Evolutionary conservation across 1,140 invertebrate genomes (phyloP).

Genomic region (Bradynema listronoti): DNA sequence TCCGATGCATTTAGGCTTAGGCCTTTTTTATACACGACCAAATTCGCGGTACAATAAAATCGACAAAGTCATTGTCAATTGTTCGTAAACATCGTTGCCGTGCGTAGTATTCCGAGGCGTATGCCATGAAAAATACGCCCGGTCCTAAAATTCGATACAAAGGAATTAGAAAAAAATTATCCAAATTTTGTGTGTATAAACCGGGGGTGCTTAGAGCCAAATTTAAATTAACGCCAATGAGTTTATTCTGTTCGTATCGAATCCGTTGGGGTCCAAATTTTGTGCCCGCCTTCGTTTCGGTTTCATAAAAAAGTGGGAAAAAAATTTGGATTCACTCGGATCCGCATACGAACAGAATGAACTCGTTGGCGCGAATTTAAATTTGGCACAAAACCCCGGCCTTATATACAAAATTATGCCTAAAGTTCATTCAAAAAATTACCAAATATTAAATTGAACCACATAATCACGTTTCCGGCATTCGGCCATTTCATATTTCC

Average conservation of each 20-base stretch:
- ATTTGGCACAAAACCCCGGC: neutral
- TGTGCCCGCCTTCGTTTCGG: neutral
- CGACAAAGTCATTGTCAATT: constrained; percentile 26
- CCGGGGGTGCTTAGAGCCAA: neutral
- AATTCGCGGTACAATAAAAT: constrained; percentile 35
- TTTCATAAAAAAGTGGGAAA: neutral
- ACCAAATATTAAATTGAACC: constrained; percentile 57
- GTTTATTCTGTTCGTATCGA: neutral
- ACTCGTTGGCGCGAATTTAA: neutral
- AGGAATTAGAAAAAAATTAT: neutral
- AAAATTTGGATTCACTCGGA: neutral
- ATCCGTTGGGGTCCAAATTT: neutral
- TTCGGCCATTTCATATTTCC: constrained; percentile 42
- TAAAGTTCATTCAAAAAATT: neutral
- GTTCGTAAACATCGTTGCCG: constrained; percentile 38
- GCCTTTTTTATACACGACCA: constrained; percentile 28
- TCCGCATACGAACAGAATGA: neutral
- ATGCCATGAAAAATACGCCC: constrained; percentile 53
- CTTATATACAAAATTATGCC: neutral
- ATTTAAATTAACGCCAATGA: neutral
- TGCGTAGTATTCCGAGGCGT: constrained; percentile 55
- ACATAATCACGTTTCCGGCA: constrained; percentile 51
- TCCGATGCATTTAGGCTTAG: too few relatives aligned
- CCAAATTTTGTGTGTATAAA: neutral
- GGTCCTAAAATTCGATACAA: constrained; percentile 28